These are phyloP conservation scores for Lepidocyrtinus sp. DNA, from an alignment of 2,888 invertebrate genomes.

Conservation along the genomic window DNA sequence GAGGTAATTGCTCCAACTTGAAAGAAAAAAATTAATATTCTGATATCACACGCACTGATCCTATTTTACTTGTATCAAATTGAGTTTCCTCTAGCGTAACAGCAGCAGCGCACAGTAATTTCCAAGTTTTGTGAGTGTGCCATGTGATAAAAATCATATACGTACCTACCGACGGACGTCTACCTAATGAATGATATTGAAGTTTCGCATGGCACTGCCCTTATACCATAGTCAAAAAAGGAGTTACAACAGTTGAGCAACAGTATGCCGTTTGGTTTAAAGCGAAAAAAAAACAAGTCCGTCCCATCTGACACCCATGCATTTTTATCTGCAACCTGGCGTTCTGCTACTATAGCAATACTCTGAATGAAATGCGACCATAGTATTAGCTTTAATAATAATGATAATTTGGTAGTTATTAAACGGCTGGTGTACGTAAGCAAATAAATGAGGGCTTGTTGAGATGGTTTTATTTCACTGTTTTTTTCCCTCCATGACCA, in stretches of 20 bases:
- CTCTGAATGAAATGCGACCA: conserved; percentile 30
- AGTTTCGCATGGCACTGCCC: conserved; percentile 45
- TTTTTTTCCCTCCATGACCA: too few relatives aligned
- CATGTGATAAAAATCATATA: conserved; percentile 40
- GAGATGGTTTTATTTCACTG: too few relatives aligned
- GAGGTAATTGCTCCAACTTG: conserved; percentile 31
- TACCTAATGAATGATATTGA: conserved; percentile 45
- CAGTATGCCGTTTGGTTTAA: conserved; percentile 4
- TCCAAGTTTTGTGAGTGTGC: too few relatives aligned
- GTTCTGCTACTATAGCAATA: too few relatives aligned
- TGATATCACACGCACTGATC: conserved; percentile 8
- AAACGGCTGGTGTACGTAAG: too few relatives aligned
- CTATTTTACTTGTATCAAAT: too few relatives aligned
- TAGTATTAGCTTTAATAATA: conserved; percentile 46
- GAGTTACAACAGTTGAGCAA: conserved; percentile 6
- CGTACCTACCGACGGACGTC: too few relatives aligned
- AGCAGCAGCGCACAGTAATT: too few relatives aligned
- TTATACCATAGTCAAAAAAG: conserved; percentile 6
- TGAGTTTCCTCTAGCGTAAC: too few relatives aligned
- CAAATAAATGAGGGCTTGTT: too few relatives aligned
- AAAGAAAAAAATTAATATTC: conserved; percentile 2
- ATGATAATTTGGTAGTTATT: conserved; percentile 55
- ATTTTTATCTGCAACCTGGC: conserved; percentile 41
- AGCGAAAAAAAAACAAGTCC: too few relatives aligned
- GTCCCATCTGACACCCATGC: conserved; percentile 42